Percentiles rank a stretch among this genome's conserved stretches.
Conservation (phyloP, 2,888 invertebrate genomes). For the Aromia moschata region DNA sequence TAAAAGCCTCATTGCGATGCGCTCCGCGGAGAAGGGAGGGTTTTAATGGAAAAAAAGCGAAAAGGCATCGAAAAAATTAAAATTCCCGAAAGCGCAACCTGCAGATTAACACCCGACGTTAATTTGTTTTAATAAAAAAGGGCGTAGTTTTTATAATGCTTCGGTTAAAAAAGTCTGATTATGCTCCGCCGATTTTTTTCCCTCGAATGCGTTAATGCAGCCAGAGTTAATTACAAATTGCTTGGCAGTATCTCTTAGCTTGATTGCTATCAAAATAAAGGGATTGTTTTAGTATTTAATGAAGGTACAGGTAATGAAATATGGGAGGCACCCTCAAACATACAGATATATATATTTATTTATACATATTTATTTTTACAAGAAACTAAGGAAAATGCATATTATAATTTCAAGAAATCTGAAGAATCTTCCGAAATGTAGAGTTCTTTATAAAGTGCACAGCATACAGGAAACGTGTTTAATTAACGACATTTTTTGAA, state of each 20-base stretch:
- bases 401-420: too few relatives aligned
- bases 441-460: too few relatives aligned
- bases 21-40: background rate
- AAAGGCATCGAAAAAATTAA: slow-evolving; percentile 12
- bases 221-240: slow-evolving; percentile 18
- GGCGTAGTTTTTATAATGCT: slow-evolving; percentile 3
- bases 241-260: background rate
- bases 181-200: background rate
- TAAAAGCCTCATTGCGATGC: slow-evolving; percentile 9
- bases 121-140: slow-evolving; percentile 22
- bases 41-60: background rate
- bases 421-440: too few relatives aligned
- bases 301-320: background rate
- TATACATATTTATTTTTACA: too few relatives aligned
- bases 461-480: too few relatives aligned
- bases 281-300: background rate
- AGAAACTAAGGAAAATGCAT: too few relatives aligned
- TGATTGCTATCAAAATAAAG: background rate
- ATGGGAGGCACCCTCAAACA: background rate
- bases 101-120: slow-evolving; percentile 6
- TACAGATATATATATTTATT: background rate
- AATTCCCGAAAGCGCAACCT: slow-evolving; percentile 12
- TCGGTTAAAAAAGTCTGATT: slow-evolving; percentile 14
- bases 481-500: too few relatives aligned
- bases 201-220: slow-evolving; percentile 3